These are phyloP conservation scores for Platyura marginata DNA, from an alignment of 1,140 invertebrate species.

Conservation along the genomic window DNA sequence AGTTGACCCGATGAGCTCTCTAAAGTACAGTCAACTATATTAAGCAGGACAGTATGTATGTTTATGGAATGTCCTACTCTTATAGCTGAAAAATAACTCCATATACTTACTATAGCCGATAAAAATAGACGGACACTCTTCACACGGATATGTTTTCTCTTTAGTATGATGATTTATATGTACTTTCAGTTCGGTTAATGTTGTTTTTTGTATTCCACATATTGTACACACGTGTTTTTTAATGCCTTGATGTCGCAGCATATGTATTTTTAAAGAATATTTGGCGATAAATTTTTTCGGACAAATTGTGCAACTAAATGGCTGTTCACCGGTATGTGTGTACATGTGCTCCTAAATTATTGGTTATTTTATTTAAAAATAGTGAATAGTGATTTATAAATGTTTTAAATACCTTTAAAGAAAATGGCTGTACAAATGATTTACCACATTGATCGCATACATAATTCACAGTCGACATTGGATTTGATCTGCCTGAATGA, in stretches of 20 bases:
- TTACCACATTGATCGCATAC: background rate
- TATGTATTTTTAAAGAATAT: slow-evolving; percentile 12
- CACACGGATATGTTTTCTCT: slow-evolving; percentile 15
- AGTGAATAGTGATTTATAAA: too few species aligned
- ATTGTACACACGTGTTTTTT: slow-evolving; percentile 22
- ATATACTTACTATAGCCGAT: too few species aligned
- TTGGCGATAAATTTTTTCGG: slow-evolving; percentile 24
- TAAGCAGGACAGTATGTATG: too few species aligned
- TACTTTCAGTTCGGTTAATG: slow-evolving; percentile 20
- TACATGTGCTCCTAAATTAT: slow-evolving; percentile 26
- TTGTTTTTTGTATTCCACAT: slow-evolving; percentile 21
- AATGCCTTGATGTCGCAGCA: slow-evolving; percentile 19
- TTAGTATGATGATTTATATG: slow-evolving; percentile 21
- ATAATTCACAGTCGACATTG: background rate
- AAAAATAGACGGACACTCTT: slow-evolving; percentile 6
- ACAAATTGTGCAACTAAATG: slow-evolving; percentile 34
- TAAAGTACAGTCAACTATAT: too few species aligned
- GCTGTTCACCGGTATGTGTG: slow-evolving; percentile 33
- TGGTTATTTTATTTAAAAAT: too few species aligned
- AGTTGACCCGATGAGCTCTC: too few species aligned
- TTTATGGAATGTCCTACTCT: too few species aligned
- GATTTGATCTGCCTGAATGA: background rate
- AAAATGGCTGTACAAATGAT: too few species aligned
- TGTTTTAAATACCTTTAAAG: too few species aligned
- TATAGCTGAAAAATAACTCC: too few species aligned